A percentile compares a stretch with the other conserved stretches of the same genome.
phyloP scores from a whole-genome alignment of 2,797 vertebrate genomes.

The Labroides dimidiatus region DNA sequence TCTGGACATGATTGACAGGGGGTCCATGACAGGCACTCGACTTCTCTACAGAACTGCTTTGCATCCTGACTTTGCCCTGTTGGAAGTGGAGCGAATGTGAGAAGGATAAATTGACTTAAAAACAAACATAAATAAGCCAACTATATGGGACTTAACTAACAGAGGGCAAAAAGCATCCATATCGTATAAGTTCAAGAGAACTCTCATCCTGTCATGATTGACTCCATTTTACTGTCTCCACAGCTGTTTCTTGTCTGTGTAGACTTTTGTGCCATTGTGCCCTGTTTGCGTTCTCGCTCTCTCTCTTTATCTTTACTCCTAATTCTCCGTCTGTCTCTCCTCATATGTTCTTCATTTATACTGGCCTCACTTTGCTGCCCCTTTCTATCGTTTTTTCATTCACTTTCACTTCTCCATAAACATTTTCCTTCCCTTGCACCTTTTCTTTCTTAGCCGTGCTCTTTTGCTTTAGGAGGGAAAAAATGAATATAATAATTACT shows the following conservation, averaged over 20 bases:
- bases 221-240: conserved; percentile 74
- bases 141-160: conserved; percentile 66
- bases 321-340: not conserved
- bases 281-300: conserved; percentile 50
- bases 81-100: conserved; percentile 44
- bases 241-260: conserved; percentile 79
- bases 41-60: conserved; percentile 52
- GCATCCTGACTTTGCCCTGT: conserved; percentile 67
- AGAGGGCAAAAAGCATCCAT: conserved; percentile 64
- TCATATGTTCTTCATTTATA: conserved; percentile 12
- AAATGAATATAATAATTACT: conserved; percentile 53
- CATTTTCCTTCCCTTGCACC: conserved; percentile 37
- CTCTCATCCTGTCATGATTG: conserved; percentile 69
- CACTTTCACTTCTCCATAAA: not conserved
- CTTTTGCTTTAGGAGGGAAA: conserved; percentile 60
- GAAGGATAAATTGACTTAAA: conserved; percentile 64
- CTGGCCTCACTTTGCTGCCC: conserved; percentile 11
- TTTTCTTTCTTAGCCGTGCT: conserved; percentile 44
- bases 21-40: conserved; percentile 13
- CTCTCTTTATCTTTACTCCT: conserved; percentile 20
- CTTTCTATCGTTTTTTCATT: not conserved
- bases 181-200: conserved; percentile 77
- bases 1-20: conserved; percentile 38
- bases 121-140: conserved; percentile 55
- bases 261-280: conserved; percentile 81